These are phyloP conservation scores for Odontocolon sp. DNA, from an alignment of 2,888 invertebrate genomes.

Conservation along the genomic window DNA sequence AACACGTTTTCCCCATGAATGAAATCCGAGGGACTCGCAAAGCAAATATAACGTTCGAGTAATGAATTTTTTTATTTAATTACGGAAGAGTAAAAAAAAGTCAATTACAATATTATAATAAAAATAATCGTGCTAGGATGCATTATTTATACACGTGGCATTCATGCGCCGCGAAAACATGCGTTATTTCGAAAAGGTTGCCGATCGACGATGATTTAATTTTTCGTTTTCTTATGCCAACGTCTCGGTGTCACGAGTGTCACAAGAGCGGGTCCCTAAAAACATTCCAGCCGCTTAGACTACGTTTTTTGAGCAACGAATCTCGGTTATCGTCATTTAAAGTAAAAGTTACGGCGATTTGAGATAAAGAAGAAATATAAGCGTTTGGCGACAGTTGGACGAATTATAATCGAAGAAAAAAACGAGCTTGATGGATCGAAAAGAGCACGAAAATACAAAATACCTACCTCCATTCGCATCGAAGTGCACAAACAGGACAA, in stretches of 20 bases:
- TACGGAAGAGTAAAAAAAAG: conserved; percentile 60
- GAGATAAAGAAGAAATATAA: background rate
- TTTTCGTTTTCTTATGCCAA: conserved; percentile 76
- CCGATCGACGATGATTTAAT: conserved; percentile 60
- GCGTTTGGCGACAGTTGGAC: background rate
- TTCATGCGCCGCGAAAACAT: conserved; percentile 40
- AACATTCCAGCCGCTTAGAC: conserved; percentile 57
- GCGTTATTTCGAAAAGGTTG: conserved; percentile 29
- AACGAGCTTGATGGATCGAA: background rate
- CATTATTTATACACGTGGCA: conserved; percentile 24
- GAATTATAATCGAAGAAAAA: conserved; percentile 22
- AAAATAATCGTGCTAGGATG: conserved; percentile 31
- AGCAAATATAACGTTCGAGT: background rate
- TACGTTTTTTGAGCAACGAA: conserved; percentile 32
- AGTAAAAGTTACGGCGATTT: background rate
- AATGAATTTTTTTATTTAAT: conserved; percentile 66
- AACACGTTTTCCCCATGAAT: conserved; percentile 69
- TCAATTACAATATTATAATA: conserved; percentile 64
- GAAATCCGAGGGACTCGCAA: conserved; percentile 63
- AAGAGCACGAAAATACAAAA: background rate
- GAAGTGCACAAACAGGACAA: conserved; percentile 78
- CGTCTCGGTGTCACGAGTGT: conserved; percentile 76
- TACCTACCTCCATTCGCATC: conserved; percentile 79
- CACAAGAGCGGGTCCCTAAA: conserved; percentile 77
- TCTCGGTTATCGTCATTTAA: conserved; percentile 1